Evolutionary conservation across 2,797 vertebrate genomes (phyloP).

Genomic region (Melanogrammus aeglefinus): DNA sequence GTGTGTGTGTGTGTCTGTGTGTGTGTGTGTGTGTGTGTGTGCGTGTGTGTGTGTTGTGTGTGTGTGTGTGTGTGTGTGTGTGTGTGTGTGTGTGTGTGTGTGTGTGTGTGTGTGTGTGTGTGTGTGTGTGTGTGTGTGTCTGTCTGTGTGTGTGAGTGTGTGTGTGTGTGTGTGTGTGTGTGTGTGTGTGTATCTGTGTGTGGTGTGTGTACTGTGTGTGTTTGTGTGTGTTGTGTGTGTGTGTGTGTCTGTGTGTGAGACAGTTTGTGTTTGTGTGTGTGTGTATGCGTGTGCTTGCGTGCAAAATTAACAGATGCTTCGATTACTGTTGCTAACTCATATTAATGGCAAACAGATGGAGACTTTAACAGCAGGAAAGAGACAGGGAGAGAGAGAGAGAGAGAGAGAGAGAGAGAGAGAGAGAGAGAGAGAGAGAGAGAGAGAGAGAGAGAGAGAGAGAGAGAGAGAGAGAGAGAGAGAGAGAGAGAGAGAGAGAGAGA

Average conservation of each 20-base stretch:
- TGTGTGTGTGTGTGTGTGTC: not conserved
- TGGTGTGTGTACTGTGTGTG: too few species aligned
- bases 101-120: not conserved
- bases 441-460: too few species aligned
- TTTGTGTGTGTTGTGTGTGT: too few species aligned
- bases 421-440: constrained; percentile 13
- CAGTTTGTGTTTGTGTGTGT: not conserved
- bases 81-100: not conserved
- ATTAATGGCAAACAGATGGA: constrained; percentile 70
- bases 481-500: too few species aligned
- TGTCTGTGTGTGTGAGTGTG: not conserved
- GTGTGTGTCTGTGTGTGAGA: constrained; percentile 6
- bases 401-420: constrained; percentile 21
- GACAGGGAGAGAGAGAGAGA: constrained; percentile 30
- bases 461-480: too few species aligned
- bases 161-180: too few species aligned
- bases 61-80: too few species aligned
- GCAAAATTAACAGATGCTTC: constrained; percentile 65
- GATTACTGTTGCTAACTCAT: constrained; percentile 67
- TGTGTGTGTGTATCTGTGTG: too few species aligned
- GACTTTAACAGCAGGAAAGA: constrained; percentile 44
- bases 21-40: not conserved
- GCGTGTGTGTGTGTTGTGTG: too few species aligned
- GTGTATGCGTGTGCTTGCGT: constrained; percentile 29
- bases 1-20: not conserved